phyloP scores from a whole-genome alignment of 2,797 vertebrate genomes.

The Coracias cyanogaster region DNA sequence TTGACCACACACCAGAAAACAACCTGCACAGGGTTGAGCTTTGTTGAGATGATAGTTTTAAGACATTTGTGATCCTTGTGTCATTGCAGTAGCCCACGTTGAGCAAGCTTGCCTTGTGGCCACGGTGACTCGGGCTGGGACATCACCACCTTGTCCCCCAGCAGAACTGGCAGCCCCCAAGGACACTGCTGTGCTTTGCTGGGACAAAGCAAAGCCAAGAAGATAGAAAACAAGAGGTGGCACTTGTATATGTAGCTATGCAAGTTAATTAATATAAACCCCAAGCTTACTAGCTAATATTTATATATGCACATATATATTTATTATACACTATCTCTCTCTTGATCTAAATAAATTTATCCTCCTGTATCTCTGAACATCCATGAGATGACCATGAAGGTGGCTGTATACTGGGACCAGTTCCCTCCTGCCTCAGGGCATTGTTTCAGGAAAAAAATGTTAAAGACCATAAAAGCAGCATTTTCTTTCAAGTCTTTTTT shows the following conservation, averaged over 20 bases:
- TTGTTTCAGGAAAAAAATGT: background rate
- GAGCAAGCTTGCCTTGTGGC: background rate
- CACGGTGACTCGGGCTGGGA: background rate
- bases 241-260: background rate
- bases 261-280: background rate
- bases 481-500: background rate
- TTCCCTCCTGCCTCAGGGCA: background rate
- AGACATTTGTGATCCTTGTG: background rate
- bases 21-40: background rate
- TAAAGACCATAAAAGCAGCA: background rate
- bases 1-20: background rate
- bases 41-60: background rate
- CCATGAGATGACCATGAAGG: fast-evolving
- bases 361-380: background rate
- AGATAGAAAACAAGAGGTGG: background rate
- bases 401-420: background rate
- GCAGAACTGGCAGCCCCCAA: background rate
- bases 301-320: background rate
- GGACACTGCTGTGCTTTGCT: background rate
- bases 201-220: background rate
- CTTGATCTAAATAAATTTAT: background rate
- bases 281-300: background rate
- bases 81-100: fast-evolving
- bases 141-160: background rate
- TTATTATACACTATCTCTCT: background rate